Evolutionary conservation across 2,888 invertebrate species (phyloP).

Genomic region (Cremastinae sp.): DNA sequence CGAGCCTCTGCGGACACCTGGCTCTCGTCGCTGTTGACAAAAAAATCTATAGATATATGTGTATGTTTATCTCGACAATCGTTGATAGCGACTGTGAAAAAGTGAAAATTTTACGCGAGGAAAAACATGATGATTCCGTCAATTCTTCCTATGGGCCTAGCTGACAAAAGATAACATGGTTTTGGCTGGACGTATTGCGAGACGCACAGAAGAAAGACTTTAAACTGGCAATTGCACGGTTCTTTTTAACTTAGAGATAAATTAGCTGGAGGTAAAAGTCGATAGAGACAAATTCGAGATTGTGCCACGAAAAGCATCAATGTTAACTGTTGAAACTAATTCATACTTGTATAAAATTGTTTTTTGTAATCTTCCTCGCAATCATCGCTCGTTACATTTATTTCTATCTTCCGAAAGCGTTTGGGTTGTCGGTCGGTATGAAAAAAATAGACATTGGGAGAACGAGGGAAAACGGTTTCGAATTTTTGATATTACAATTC

Average conservation of each 20-base stretch:
- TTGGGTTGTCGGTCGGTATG: neutral
- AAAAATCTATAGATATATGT: neutral
- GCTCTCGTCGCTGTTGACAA: conserved; percentile 28
- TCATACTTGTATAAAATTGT: conserved; percentile 32
- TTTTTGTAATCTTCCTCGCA: conserved; percentile 36
- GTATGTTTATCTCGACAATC: conserved; percentile 55
- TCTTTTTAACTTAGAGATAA: conserved; percentile 11
- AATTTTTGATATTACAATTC: too few relatives aligned
- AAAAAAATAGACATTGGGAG: too few relatives aligned
- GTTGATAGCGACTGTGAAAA: conserved; percentile 48
- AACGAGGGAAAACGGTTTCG: too few relatives aligned
- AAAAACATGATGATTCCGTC: conserved; percentile 45
- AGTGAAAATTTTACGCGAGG: conserved; percentile 18
- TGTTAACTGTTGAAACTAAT: conserved; percentile 72
- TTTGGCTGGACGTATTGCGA: conserved; percentile 30
- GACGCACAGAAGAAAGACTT: conserved; percentile 33
- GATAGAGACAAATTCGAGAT: conserved; percentile 44
- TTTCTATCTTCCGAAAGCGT: neutral
- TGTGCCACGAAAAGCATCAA: conserved; percentile 73
- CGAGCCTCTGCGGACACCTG: conserved; percentile 15
- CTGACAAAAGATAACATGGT: conserved; percentile 13
- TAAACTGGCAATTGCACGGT: conserved; percentile 23
- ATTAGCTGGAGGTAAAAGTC: neutral
- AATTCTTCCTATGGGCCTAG: conserved; percentile 47
- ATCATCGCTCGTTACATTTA: conserved; percentile 21